Evolutionary conservation across 2,888 invertebrate genomes (phyloP), one percentile per base, ranked within the genome.

Genomic region (Lobophora halterata): DNA sequence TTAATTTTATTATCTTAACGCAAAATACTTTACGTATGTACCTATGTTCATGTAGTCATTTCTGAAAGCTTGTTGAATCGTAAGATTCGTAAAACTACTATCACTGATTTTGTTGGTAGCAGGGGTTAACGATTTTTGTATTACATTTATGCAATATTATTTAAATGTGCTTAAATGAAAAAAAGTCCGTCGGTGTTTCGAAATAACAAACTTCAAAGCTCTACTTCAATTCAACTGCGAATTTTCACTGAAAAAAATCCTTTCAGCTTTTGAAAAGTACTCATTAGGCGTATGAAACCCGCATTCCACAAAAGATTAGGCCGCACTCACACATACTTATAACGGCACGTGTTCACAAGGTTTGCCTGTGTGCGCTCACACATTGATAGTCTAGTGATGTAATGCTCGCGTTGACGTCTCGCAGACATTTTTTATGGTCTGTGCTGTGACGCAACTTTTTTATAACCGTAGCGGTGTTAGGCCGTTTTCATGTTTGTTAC

Each of bases 341-440:
- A 52, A 38, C 39, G 41, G 47, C 57, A 61, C 61, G 65, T 57
- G 60, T 60, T 38, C 39, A 27, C 12, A 16, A 24, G 12, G 6
- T 14, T 27, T 20, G 48, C 45, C 46, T 56, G 64, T 58, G 61
- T 57, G 58, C 25, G 54, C 54, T 31, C 73, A 73, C 71, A 75
- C 65, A 40, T 2, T 41, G 27, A 32, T 32, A 19, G 36, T 20
- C 27, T 33, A 68, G 78, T 86, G 86, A 86, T 86, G 85, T 86
- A 86, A 86, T 75, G 66, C 66, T 46, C 56, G 55, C 72, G 76
- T 78, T 82, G 85, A 83, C 83, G 83, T 72, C 76, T 74, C 62
- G 77, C 76, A 87, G 86, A 86, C 86, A 85, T 83, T 87, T 87
- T 87, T 86, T 86, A 83, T 87, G 78, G 65, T 55, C 71, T 78